These are phyloP conservation scores for Esox lucius DNA, from an alignment of 2,797 vertebrate species.

Conservation along the genomic window DNA sequence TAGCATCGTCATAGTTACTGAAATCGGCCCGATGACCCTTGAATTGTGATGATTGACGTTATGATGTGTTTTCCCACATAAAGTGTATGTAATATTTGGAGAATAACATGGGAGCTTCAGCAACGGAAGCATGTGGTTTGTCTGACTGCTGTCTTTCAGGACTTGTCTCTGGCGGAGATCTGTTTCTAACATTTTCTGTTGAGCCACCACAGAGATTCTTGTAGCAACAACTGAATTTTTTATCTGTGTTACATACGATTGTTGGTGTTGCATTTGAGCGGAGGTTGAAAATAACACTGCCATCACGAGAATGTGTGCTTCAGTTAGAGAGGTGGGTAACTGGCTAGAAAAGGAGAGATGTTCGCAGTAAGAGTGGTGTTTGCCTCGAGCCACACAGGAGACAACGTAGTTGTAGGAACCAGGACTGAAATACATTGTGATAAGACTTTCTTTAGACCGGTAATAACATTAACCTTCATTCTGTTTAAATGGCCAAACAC, in stretches of 20 bases:
- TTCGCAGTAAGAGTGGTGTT: too few species aligned
- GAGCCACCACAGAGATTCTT: neutral
- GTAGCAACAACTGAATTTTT: neutral
- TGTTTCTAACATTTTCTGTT: neutral
- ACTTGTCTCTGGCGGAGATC: neutral
- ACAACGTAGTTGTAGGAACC: neutral
- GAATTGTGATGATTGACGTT: neutral
- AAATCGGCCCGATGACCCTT: neutral
- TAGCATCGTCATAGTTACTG: neutral
- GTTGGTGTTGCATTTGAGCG: neutral
- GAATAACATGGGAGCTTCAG: neutral
- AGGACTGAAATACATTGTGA: neutral
- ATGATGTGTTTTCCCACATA: neutral
- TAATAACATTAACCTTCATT: constrained; percentile 2
- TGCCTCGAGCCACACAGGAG: neutral
- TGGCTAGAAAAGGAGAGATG: neutral
- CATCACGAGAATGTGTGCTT: neutral
- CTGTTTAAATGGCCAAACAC: constrained; percentile 19
- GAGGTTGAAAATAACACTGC: neutral
- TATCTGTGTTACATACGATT: constrained; percentile 1
- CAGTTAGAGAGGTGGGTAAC: too few species aligned
- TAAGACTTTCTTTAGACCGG: constrained; percentile 15
- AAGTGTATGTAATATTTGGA: neutral
- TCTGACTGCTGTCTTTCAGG: neutral
- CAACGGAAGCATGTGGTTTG: neutral